Base-by-base conservation (phyloP, 1,140 invertebrate species). In the Zophobas morio region DNA sequence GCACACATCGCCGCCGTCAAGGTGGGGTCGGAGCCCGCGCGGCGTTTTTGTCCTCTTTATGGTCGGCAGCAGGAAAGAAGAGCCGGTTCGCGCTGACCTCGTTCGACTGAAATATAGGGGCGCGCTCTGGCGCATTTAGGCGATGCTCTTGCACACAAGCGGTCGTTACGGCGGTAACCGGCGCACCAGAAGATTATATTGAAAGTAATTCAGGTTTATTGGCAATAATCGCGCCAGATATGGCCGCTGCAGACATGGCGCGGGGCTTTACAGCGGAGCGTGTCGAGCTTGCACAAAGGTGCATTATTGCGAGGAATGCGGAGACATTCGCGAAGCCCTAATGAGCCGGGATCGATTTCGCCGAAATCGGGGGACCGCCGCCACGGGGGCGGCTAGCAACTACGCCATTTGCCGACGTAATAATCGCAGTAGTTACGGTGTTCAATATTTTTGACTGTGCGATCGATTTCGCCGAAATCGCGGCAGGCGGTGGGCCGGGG, bases 201-300 rank as follows among this genome's bases (percentile, higher is more conserved):
- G 70, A 84, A 81, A 81, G 81, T 84, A 82, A 84, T 84, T 80
- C 81, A 82, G 81, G 80, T 82, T 81, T 83, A 84, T 84, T 83
- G 81, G 79, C 81, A 83, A 83, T 84, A 82, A 84, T 82, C 82
- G 80, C 79, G 80, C 79, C 80, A 80, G 81, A 80, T 84, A 84
- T 81, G 81, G 83, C 83, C 78, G 77, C 82, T 82, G 80, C 83
- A 84, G 82, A 84, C 81, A 81, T 80, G 81, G 33, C n/a, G n/a
- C 60, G 60, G 60, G 39, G 60, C 60, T 66, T 66, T 66, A 42
- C 37, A n/a, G 39, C 37, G n/a, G 60, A 66, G 60, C 60, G 60
- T 66, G 60, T 66, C 39, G 60, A 32, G 60, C 37, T 66, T 66
- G 60, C 60, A 66, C 60, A 66, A 66, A 66, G 60, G 60, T 66